Evolutionary conservation across 2,888 invertebrate genomes (phyloP).

Genomic region (Strigamia crassipes): DNA sequence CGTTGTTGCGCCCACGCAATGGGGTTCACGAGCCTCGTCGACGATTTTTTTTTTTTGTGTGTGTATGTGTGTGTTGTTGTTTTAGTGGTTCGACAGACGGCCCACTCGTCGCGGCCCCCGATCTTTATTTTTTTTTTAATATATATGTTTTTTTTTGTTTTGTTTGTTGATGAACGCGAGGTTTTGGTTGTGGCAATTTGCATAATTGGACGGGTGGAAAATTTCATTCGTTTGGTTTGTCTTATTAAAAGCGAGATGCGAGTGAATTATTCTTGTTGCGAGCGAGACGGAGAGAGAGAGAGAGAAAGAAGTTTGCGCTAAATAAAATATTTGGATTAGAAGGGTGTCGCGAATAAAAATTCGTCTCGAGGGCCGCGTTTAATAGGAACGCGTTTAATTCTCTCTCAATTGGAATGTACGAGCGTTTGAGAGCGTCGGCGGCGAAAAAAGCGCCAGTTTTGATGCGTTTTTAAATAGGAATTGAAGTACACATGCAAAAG

Average conservation of each 20-base stretch:
- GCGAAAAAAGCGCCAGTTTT: no score
- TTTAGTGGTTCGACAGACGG: not conserved
- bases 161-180: not conserved
- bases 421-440: not conserved
- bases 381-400: not conserved
- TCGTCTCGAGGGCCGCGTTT: not conserved
- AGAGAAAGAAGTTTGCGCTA: not conserved
- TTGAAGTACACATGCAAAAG: not conserved
- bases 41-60: no score
- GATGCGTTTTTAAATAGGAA: no score
- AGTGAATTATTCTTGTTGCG: constrained; percentile 10
- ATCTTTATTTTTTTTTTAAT: not conserved
- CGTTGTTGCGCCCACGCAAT: no score
- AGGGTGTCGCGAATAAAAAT: not conserved
- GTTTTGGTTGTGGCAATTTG: not conserved
- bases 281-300: not conserved
- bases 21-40: no score
- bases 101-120: not conserved
- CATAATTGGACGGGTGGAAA: constrained; percentile 7
- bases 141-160: no score
- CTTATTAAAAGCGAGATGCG: not conserved
- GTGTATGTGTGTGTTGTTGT: no score
- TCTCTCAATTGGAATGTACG: not conserved
- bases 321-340: constrained; percentile 23
- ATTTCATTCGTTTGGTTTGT: not conserved